These are phyloP conservation scores for Brachionus plicatilis DNA, from an alignment of 1,140 invertebrate genomes.

Conservation along the genomic window DNA sequence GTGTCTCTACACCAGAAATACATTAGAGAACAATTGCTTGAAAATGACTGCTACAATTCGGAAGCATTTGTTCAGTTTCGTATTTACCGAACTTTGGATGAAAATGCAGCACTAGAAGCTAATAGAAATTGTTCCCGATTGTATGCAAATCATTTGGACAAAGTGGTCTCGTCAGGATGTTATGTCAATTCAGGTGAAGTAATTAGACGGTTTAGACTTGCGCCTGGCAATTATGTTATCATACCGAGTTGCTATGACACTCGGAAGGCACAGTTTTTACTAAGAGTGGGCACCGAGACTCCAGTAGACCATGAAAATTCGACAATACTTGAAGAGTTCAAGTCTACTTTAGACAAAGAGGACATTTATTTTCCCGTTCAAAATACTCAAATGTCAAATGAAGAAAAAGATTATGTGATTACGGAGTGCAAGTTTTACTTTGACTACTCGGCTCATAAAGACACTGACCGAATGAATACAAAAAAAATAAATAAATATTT, in stretches of 20 bases:
- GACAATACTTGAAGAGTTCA: not conserved
- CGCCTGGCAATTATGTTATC: slow-evolving; percentile 62
- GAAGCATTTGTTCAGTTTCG: not conserved
- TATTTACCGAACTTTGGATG: not conserved
- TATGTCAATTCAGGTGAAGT: slow-evolving; percentile 53
- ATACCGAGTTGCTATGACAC: slow-evolving; percentile 64
- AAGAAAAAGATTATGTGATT: not conserved
- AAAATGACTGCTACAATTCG: not conserved
- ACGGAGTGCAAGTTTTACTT: not conserved
- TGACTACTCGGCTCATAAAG: not conserved
- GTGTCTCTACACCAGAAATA: not conserved
- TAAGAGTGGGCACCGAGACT: slow-evolving; percentile 60
- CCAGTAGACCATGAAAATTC: not conserved
- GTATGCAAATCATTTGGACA: not conserved
- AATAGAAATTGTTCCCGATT: slow-evolving; percentile 11
- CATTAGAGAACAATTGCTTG: not conserved
- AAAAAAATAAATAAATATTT: slow-evolving; percentile 6
- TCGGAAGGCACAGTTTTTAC: slow-evolving; percentile 60
- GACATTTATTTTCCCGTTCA: not conserved
- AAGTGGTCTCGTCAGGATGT: slow-evolving; percentile 46
- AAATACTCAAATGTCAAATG: not conserved
- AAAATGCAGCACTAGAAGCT: not conserved
- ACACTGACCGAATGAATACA: not conserved
- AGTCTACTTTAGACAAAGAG: not conserved
- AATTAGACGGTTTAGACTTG: slow-evolving; percentile 49